Percentiles rank a stretch among this genome's conserved stretches.
phyloP scores from a whole-genome alignment of 2,113 vertebrate species.

The Tachysurus vachellii region DNA sequence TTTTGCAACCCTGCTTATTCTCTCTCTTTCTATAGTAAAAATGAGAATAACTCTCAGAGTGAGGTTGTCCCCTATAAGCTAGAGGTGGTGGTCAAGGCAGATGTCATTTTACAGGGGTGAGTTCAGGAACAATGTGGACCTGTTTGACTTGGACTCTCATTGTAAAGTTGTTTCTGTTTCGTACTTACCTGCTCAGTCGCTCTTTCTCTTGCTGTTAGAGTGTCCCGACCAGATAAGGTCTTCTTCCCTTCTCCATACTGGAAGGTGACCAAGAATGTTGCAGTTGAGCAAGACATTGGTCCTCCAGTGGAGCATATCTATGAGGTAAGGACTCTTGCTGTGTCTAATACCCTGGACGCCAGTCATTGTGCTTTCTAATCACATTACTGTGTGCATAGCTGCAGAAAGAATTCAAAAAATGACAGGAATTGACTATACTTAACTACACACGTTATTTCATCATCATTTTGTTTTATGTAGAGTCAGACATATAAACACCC shows the following conservation, averaged over 20 bases:
- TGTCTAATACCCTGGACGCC: neutral
- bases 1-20: neutral
- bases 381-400: constrained; percentile 6
- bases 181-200: constrained; percentile 23
- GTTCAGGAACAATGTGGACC: constrained; percentile 50
- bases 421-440: neutral
- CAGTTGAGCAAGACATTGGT: constrained; percentile 78
- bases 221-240: constrained; percentile 85
- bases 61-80: constrained; percentile 78
- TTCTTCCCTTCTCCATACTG: constrained; percentile 80
- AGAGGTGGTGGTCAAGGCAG: constrained; percentile 79
- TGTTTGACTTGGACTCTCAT: constrained; percentile 22
- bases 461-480: neutral
- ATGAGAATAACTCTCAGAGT: constrained; percentile 89
- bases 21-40: constrained; percentile 78
- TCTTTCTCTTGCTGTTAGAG: constrained; percentile 65
- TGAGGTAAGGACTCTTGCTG: constrained; percentile 73
- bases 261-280: constrained; percentile 70
- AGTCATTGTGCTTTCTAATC: constrained; percentile 16
- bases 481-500: neutral
- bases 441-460: neutral
- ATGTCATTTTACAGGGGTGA: constrained; percentile 84
- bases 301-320: constrained; percentile 85
- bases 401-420: neutral
- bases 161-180: constrained; percentile 40